Percentiles rank a stretch among this genome's conserved stretches.
phyloP scores from a whole-genome alignment of 64 coral and sea anemone genomes.

The Acropora tenuis region DNA sequence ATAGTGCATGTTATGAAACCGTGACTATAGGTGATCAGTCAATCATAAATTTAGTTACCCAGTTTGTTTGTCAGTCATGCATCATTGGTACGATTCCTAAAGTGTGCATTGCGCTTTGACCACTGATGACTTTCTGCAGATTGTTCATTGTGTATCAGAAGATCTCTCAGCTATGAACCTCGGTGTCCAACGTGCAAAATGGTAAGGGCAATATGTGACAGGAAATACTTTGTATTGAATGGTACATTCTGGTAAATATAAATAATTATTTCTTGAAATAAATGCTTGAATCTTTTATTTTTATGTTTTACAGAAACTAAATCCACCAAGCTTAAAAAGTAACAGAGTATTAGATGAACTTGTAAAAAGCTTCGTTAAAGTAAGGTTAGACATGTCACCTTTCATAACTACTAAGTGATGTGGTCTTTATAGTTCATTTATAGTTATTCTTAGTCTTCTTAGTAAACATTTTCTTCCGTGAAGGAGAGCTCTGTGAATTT shows the following conservation, averaged over 20 bases:
- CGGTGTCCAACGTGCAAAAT: slow-evolving; percentile 81
- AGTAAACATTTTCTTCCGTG: too few species aligned
- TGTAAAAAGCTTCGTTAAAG: slow-evolving; percentile 86
- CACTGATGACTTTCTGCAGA: slow-evolving; percentile 58
- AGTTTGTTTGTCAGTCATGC: not conserved
- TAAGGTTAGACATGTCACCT: slow-evolving; percentile 69
- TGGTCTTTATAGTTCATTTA: too few species aligned
- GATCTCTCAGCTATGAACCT: slow-evolving; percentile 66
- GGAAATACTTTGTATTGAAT: too few species aligned
- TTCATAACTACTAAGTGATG: not conserved
- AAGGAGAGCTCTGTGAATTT: too few species aligned
- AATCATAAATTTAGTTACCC: not conserved
- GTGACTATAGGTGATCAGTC: not conserved
- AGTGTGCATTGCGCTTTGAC: not conserved
- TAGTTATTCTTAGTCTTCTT: too few species aligned
- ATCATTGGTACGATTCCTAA: not conserved
- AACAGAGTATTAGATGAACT: slow-evolving; percentile 97
- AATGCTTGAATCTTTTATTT: not conserved
- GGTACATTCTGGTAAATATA: too few species aligned
- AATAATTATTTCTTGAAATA: too few species aligned
- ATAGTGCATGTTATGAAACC: too few species aligned
- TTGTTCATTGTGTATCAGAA: slow-evolving; percentile 91
- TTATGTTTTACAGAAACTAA: slow-evolving; percentile 70
- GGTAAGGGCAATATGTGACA: slow-evolving; percentile 56
- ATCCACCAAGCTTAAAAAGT: slow-evolving; percentile 69